Evolutionary conservation across 2,888 invertebrate species (phyloP).

Genomic region (Beris chalybata): DNA sequence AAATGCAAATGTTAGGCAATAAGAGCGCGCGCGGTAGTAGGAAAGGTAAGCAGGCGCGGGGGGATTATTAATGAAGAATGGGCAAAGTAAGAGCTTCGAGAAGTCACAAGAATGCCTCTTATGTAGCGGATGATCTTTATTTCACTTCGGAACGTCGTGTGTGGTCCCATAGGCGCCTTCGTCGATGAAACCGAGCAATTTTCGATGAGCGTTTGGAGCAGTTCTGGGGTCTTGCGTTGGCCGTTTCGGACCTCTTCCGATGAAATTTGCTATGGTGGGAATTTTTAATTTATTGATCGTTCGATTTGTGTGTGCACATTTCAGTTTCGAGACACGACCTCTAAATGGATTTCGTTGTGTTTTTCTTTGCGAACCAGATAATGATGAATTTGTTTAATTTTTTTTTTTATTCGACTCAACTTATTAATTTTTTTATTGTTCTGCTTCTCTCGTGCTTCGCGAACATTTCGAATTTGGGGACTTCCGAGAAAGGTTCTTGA

Average conservation of each 20-base stretch:
- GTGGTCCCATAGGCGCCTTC: conserved; percentile 18
- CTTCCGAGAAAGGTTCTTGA: conserved; percentile 33
- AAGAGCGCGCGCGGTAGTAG: too few relatives aligned
- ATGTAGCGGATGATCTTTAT: conserved; percentile 18
- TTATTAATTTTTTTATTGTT: conserved; percentile 22
- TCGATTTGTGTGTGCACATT: conserved; percentile 10
- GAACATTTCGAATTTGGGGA: neutral
- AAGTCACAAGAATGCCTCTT: conserved; percentile 14
- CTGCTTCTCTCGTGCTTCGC: conserved; percentile 24
- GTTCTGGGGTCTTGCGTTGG: too few relatives aligned
- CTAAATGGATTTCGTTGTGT: conserved; percentile 20
- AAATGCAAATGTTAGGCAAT: too few relatives aligned
- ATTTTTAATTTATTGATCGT: conserved; percentile 33
- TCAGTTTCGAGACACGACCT: conserved; percentile 31
- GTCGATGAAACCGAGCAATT: neutral
- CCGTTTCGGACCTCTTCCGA: neutral
- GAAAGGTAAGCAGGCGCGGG: neutral
- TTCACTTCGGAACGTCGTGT: conserved; percentile 20
- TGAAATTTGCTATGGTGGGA: conserved; percentile 32
- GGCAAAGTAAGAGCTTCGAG: conserved; percentile 11
- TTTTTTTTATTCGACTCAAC: neutral
- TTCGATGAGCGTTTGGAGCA: too few relatives aligned
- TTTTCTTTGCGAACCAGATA: conserved; percentile 29
- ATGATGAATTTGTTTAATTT: conserved; percentile 31
- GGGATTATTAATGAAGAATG: conserved; percentile 21